Percentiles rank a stretch among this genome's conserved stretches.
Conservation (phyloP, 1,140 invertebrate genomes). For the Probaryconus sp. region DNA sequence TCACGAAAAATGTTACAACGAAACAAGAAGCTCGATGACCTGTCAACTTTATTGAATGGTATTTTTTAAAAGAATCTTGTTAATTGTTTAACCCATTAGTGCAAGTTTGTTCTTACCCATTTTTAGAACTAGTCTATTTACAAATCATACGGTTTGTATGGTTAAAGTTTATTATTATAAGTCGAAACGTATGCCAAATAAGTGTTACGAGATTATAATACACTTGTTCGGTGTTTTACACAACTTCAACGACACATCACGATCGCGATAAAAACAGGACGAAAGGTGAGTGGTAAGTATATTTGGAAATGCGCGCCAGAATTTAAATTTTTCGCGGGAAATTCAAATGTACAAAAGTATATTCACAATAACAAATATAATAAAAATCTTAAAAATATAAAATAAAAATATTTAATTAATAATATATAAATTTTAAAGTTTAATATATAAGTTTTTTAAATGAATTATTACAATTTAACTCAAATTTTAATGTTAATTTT, state of each 20-base stretch:
- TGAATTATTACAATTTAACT: too few relatives aligned
- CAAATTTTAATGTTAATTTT: too few relatives aligned
- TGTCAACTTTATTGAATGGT: conserved; percentile 29
- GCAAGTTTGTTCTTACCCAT: conserved; percentile 73
- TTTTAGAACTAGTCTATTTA: conserved; percentile 60
- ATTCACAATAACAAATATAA: too few relatives aligned
- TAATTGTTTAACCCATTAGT: too few relatives aligned
- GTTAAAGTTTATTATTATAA: background rate
- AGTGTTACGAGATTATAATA: background rate
- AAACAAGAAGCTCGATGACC: background rate
- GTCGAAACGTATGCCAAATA: conserved; percentile 9
- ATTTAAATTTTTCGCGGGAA: conserved; percentile 3
- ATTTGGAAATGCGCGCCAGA: background rate
- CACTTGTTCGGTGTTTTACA: background rate
- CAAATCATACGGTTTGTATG: conserved; percentile 59
- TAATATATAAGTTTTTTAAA: too few relatives aligned
- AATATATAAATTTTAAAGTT: too few relatives aligned
- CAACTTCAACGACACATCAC: conserved; percentile 27
- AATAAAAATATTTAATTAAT: too few relatives aligned
- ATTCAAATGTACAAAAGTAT: too few relatives aligned
- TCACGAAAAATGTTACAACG: conserved; percentile 1
- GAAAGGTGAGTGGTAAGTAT: too few relatives aligned
- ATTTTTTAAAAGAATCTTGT: too few relatives aligned
- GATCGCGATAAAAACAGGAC: background rate
- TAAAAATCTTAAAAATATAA: too few relatives aligned